phyloP scores from a whole-genome alignment of 1,140 invertebrate genomes.

The Steinernema khuongi region DNA sequence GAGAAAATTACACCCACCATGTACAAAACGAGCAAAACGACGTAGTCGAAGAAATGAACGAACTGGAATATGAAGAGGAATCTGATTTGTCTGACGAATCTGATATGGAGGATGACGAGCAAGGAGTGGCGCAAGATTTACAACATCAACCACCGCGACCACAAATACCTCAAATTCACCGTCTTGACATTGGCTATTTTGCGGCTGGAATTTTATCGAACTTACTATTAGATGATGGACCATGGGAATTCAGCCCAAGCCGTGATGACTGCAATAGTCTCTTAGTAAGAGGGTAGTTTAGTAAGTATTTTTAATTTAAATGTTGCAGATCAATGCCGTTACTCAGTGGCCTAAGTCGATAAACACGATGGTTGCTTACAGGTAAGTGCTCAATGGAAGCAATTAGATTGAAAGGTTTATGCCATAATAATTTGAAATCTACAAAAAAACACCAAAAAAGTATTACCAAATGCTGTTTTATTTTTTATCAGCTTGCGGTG shows the following conservation, averaged over 20 bases:
- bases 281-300: slow-evolving; percentile 60
- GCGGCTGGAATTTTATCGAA: slow-evolving; percentile 76
- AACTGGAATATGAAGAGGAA: slow-evolving; percentile 2
- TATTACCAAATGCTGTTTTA: too few relatives aligned
- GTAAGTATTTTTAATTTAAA: slow-evolving; percentile 20
- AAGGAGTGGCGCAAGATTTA: neutral
- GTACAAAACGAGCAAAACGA: neutral
- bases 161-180: slow-evolving; percentile 67
- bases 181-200: slow-evolving; percentile 76
- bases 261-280: slow-evolving; percentile 65
- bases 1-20: neutral
- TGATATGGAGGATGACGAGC: slow-evolving; percentile 22
- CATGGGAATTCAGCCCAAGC: slow-evolving; percentile 60
- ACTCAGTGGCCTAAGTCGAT: slow-evolving; percentile 70
- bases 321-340: slow-evolving; percentile 63
- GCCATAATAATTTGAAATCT: too few relatives aligned
- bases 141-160: slow-evolving; percentile 45
- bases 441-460: too few relatives aligned
- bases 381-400: too few relatives aligned
- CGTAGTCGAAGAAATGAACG: neutral
- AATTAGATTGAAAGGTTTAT: too few relatives aligned
- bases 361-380: slow-evolving; percentile 76
- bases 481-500: too few relatives aligned
- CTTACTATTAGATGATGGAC: slow-evolving; percentile 66
- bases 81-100: slow-evolving; percentile 4